Evolutionary conservation across 2,113 vertebrate species (phyloP).

Genomic region (Eupsittula cactorum): DNA sequence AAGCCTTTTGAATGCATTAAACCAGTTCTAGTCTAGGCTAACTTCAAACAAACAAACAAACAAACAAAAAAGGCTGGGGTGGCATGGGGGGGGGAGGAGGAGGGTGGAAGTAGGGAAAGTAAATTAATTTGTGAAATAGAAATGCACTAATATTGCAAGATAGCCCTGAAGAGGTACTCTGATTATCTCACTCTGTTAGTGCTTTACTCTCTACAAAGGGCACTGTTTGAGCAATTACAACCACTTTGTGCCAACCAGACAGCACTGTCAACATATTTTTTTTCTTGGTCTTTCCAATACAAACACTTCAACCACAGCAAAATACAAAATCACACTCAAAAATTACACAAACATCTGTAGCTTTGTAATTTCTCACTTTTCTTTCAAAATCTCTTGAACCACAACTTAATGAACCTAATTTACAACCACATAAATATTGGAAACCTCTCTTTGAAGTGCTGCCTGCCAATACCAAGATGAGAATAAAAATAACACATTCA

Average conservation of each 20-base stretch:
- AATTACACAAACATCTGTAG: background rate
- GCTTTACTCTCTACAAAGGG: background rate
- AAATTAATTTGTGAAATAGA: background rate
- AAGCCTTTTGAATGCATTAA: background rate
- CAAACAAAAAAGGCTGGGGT: background rate
- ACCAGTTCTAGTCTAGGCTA: background rate
- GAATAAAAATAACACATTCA: background rate
- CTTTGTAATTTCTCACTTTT: background rate
- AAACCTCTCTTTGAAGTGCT: background rate
- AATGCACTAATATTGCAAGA: background rate
- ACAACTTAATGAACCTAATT: background rate
- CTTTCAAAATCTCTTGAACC: background rate
- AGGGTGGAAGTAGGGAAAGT: background rate
- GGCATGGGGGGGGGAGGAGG: accelerated
- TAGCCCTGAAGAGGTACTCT: background rate
- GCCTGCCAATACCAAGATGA: background rate
- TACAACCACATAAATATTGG: background rate
- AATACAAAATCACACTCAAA: background rate
- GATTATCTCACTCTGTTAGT: background rate
- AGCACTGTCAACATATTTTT: background rate
- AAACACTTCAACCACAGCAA: background rate
- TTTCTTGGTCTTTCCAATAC: background rate
- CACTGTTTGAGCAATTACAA: slow-evolving; percentile 10
- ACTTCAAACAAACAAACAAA: background rate
- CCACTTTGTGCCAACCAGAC: background rate